phyloP scores from a whole-genome alignment of 2,888 invertebrate genomes.

The Tigriopus californicus region DNA sequence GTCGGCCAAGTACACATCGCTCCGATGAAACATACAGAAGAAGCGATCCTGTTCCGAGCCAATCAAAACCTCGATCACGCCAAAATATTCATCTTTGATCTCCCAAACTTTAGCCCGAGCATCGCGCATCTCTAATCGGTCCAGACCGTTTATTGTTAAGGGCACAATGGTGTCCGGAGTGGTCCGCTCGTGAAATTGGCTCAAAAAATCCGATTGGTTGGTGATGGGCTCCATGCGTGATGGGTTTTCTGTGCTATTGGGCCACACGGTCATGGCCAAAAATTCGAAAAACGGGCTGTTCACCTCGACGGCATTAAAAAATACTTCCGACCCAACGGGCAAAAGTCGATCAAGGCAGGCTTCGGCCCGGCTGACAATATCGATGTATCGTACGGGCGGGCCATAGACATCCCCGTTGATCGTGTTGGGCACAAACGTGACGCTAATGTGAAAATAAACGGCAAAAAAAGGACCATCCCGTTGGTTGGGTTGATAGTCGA shows the following conservation, averaged over 20 bases:
- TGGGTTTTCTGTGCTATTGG: background rate
- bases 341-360: too few species aligned
- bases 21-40: background rate
- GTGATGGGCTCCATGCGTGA: background rate
- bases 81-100: background rate
- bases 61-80: background rate
- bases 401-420: too few species aligned
- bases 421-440: too few species aligned
- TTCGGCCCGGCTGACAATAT: too few species aligned
- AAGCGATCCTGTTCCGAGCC: background rate
- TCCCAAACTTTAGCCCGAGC: background rate
- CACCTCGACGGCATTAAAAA: too few species aligned
- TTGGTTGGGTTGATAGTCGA: too few species aligned
- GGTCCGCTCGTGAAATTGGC: background rate
- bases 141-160: background rate
- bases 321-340: too few species aligned
- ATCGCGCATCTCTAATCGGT: background rate
- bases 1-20: background rate
- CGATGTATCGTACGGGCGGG: too few species aligned
- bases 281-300: background rate
- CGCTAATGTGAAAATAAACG: too few species aligned
- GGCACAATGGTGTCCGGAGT: background rate
- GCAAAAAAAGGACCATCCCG: too few species aligned
- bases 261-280: background rate
- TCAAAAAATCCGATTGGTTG: background rate